Evolutionary conservation across 2,888 invertebrate genomes (phyloP).

Genomic region (Coleophora flavipennella): DNA sequence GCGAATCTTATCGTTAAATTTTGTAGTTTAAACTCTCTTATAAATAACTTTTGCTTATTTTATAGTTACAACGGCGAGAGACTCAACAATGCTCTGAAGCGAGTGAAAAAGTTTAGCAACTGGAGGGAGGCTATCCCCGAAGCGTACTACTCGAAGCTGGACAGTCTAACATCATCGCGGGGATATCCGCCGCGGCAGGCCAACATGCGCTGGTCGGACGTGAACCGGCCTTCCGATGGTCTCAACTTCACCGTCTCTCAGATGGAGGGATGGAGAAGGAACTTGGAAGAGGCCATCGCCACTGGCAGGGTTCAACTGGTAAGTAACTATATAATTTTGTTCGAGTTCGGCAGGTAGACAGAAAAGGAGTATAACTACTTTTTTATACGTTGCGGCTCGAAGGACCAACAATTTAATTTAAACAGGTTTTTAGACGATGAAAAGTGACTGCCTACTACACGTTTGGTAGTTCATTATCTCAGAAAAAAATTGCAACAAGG

Average conservation of each 20-base stretch:
- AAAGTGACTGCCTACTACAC: too few relatives aligned
- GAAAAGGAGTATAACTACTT: too few relatives aligned
- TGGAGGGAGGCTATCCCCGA: conserved; percentile 80
- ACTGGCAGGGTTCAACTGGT: conserved; percentile 76
- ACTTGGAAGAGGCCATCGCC: conserved; percentile 82
- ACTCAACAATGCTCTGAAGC: conserved; percentile 77
- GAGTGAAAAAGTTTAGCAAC: conserved; percentile 76
- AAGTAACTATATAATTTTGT: conserved; percentile 32
- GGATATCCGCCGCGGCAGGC: conserved; percentile 81
- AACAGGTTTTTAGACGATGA: too few relatives aligned
- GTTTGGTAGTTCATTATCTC: too few relatives aligned
- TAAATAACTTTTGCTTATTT: too few relatives aligned
- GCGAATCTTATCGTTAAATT: too few relatives aligned
- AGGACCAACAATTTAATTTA: too few relatives aligned
- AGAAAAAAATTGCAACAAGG: too few relatives aligned
- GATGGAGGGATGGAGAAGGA: conserved; percentile 82
- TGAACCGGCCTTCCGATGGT: conserved; percentile 77
- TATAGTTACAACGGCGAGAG: conserved; percentile 83
- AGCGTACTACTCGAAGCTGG: conserved; percentile 87
- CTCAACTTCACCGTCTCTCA: conserved; percentile 75
- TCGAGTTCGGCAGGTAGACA: too few relatives aligned
- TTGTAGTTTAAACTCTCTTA: too few relatives aligned
- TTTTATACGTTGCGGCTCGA: too few relatives aligned
- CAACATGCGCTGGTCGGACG: conserved; percentile 73
- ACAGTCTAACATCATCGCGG: conserved; percentile 78